Evolutionary conservation across 2,113 vertebrate genomes (phyloP).

Genomic region (Acanthisitta chloris): DNA sequence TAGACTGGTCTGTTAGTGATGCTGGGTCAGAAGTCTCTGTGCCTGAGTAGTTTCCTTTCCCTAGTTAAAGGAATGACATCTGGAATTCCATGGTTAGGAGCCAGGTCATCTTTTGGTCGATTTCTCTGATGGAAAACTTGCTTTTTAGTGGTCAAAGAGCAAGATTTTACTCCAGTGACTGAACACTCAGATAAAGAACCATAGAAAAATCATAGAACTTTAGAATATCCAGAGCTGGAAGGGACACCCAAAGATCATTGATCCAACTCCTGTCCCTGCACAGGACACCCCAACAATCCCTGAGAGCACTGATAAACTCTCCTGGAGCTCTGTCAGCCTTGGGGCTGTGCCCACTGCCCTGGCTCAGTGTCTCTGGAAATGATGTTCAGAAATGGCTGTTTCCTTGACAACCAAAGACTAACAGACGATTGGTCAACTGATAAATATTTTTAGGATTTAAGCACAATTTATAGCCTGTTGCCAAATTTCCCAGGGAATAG

Average conservation of each 20-base stretch:
- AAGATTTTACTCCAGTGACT: rapidly evolving
- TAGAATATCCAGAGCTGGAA: too few species aligned
- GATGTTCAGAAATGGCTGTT: conserved; percentile 7
- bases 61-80: not conserved
- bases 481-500: not conserved
- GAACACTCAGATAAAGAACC: rapidly evolving
- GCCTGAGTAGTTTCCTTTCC: not conserved
- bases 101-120: not conserved
- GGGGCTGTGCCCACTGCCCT: too few species aligned
- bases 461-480: not conserved
- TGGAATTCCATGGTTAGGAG: not conserved
- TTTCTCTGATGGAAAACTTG: not conserved
- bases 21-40: not conserved
- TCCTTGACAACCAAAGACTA: conserved; percentile 8
- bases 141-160: not conserved
- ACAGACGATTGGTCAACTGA: not conserved
- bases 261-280: too few species aligned
- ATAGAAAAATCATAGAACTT: too few species aligned
- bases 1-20: not conserved
- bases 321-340: too few species aligned
- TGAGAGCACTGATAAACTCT: too few species aligned
- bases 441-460: conserved; percentile 38
- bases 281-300: too few species aligned
- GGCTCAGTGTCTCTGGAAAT: not conserved
- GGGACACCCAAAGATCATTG: too few species aligned